Conservation (phyloP, 2,888 invertebrate species). For the Odontocerum albicorne region DNA sequence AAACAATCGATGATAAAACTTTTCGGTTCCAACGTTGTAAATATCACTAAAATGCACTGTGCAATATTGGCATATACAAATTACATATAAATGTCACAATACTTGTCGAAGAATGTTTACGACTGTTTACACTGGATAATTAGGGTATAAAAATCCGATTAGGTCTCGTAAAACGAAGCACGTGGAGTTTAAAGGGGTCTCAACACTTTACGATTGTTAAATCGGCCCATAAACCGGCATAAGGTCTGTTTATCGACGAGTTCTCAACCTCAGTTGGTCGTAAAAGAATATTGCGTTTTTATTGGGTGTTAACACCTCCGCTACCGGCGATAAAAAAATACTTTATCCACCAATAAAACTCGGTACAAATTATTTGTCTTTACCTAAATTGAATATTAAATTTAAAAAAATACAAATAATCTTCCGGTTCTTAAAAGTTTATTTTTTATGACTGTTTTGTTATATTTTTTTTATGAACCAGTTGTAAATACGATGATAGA, state of each 20-base stretch:
- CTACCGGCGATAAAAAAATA: conserved; percentile 30
- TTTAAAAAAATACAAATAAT: conserved; percentile 21
- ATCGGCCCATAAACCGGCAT: conserved; percentile 23
- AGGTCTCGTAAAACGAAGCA: conserved; percentile 13
- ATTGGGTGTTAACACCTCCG: conserved; percentile 25
- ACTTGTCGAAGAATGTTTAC: conserved; percentile 6
- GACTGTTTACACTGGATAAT: conserved; percentile 4
- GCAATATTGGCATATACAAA: too few species aligned
- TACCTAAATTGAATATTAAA: conserved; percentile 21
- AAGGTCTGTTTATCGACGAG: conserved; percentile 17
- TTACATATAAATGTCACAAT: conserved; percentile 1
- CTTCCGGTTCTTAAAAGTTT: conserved; percentile 14
- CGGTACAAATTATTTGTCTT: conserved; percentile 27
- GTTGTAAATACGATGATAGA: conserved; percentile 47
- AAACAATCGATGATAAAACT: neutral
- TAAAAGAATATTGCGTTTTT: conserved; percentile 27
- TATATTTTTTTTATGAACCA: conserved; percentile 58
- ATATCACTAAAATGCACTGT: too few species aligned
- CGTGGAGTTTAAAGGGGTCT: conserved; percentile 18
- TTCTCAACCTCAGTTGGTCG: conserved; percentile 24
- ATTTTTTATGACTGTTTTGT: conserved; percentile 29
- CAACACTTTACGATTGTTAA: conserved; percentile 21
- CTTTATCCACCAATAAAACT: conserved; percentile 24
- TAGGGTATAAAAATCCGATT: conserved; percentile 10
- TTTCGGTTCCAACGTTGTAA: too few species aligned